These are phyloP conservation scores for Copidosoma floridanum DNA, from an alignment of 1,140 invertebrate species.

Conservation along the genomic window DNA sequence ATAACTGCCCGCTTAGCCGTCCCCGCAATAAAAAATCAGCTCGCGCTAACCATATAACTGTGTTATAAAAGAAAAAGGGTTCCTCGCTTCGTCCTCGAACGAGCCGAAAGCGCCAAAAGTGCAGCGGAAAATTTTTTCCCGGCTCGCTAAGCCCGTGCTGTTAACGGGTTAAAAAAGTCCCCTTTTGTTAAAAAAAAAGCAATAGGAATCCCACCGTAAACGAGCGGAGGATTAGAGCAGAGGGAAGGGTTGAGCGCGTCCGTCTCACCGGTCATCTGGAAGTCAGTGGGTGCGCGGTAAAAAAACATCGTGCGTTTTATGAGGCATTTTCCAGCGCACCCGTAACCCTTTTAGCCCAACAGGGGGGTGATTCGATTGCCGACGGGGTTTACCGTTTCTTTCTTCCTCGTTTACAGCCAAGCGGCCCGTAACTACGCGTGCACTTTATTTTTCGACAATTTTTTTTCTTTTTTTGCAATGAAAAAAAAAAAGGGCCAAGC, in stretches of 20 bases:
- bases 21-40: not conserved
- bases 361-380: not conserved
- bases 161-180: constrained; percentile 37
- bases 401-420: no score
- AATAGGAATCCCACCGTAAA: no score
- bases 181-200: no score
- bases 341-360: no score
- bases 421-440: no score
- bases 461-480: no score
- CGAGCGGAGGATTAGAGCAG: constrained; percentile 21
- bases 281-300: constrained; percentile 4
- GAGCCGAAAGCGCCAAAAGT: not conserved
- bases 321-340: not conserved
- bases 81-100: constrained; percentile 8
- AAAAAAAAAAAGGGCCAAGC: no score
- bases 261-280: constrained; percentile 7
- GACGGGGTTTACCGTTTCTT: constrained; percentile 9
- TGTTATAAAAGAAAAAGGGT: constrained; percentile 13
- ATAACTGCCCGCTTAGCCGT: no score
- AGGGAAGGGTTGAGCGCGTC: constrained; percentile 17
- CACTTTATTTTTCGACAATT: no score
- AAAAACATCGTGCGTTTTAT: constrained; percentile 8
- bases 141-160: no score
- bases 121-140: not conserved
- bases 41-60: not conserved